Percentiles rank a stretch among this genome's conserved stretches.
These are phyloP conservation scores for Caenorhabditis sp. DNA, from an alignment of 2,888 invertebrate genomes.

Conservation along the genomic window DNA sequence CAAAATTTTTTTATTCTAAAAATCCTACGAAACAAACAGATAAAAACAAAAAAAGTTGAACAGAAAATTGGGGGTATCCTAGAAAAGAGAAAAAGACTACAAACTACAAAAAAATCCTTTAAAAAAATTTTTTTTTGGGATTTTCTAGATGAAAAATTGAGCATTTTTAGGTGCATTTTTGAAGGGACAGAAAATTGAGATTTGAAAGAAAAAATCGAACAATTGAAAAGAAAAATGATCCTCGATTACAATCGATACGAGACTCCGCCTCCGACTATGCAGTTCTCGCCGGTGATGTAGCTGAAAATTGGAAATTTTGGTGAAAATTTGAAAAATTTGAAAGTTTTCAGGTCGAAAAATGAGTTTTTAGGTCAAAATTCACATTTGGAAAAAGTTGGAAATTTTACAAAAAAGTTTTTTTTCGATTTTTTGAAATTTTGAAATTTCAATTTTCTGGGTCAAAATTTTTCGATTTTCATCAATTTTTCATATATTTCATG, in stretches of 20 bases:
- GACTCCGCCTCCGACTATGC: slow-evolving; percentile 78
- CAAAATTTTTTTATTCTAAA: background rate
- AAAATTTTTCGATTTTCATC: too few relatives aligned
- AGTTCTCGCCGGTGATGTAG: slow-evolving; percentile 80
- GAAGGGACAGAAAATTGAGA: too few relatives aligned
- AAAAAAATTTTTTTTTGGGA: background rate
- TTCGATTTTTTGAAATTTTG: too few relatives aligned
- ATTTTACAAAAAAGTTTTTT: too few relatives aligned
- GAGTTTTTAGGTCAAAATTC: too few relatives aligned
- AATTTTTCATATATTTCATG: too few relatives aligned
- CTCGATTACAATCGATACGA: slow-evolving; percentile 70
- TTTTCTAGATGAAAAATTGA: slow-evolving; percentile 3
- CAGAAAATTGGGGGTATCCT: background rate
- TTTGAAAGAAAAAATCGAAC: background rate
- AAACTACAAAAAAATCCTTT: slow-evolving; percentile 8
- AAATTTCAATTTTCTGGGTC: background rate
- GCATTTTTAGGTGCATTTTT: background rate
- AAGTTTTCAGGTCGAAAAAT: background rate
- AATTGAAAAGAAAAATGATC: background rate
- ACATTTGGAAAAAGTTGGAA: too few relatives aligned
- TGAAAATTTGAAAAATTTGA: slow-evolving; percentile 17
- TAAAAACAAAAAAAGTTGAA: background rate
- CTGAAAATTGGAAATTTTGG: slow-evolving; percentile 43
- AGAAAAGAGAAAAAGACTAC: background rate
- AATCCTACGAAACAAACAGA: background rate